phyloP scores from a whole-genome alignment of 2,113 vertebrate genomes.

The Salvator merianae region DNA sequence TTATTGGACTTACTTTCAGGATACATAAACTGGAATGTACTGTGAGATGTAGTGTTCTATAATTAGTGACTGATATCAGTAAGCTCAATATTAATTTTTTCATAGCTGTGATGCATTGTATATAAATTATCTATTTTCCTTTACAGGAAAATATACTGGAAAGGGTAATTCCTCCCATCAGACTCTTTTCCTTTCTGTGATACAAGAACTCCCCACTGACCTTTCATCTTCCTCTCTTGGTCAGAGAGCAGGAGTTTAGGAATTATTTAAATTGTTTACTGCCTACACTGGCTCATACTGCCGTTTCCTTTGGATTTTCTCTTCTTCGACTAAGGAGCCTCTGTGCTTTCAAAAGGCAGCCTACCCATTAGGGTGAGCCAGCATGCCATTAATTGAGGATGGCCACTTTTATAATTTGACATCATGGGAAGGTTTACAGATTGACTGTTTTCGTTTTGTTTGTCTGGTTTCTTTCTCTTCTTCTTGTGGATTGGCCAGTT shows the following conservation, averaged over 20 bases:
- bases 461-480: too few species aligned
- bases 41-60: constrained; percentile 63
- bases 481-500: too few species aligned
- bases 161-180: constrained; percentile 28
- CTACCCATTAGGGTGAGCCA: too few species aligned
- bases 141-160: constrained; percentile 23
- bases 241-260: not conserved
- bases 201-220: not conserved
- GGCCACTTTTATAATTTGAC: too few species aligned
- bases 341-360: too few species aligned
- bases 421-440: too few species aligned
- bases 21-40: constrained; percentile 66
- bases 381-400: too few species aligned
- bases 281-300: too few species aligned
- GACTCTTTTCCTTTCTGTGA: not conserved
- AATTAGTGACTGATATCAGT: constrained; percentile 60
- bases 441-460: too few species aligned
- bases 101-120: constrained; percentile 52
- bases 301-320: too few species aligned
- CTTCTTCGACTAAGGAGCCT: too few species aligned
- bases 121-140: constrained; percentile 38
- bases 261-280: too few species aligned
- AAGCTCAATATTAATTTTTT: constrained; percentile 60
- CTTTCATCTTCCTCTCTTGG: not conserved
- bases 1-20: constrained; percentile 69